These are phyloP conservation scores for Pungitius pungitius DNA, from an alignment of 2,113 vertebrate species.

Conservation along the genomic window DNA sequence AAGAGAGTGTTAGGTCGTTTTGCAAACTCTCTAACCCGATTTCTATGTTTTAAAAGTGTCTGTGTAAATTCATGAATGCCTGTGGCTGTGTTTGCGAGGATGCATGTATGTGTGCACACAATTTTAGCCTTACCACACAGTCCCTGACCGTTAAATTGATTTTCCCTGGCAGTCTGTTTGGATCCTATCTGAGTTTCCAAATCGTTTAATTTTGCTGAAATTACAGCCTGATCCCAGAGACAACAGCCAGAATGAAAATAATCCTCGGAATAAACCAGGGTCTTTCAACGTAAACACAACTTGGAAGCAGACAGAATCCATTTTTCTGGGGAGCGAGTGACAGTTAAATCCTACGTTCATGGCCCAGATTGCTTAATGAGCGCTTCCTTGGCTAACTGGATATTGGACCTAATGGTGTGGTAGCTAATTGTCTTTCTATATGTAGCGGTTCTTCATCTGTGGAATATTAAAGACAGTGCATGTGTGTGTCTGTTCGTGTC, in stretches of 20 bases:
- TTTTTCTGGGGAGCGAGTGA: conserved; percentile 21
- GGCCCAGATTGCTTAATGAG: conserved; percentile 26
- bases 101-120: not conserved
- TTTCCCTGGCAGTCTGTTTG: conserved; percentile 48
- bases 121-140: conserved; percentile 26
- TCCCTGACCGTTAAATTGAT: conserved; percentile 36
- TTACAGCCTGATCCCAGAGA: conserved; percentile 53
- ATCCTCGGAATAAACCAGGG: conserved; percentile 25
- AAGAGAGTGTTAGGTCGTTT: not conserved
- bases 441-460: conserved; percentile 46
- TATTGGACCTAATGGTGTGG: conserved; percentile 43
- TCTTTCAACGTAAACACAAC: conserved; percentile 18
- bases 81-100: not conserved
- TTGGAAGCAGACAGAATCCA: conserved; percentile 27
- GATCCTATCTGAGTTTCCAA: conserved; percentile 65
- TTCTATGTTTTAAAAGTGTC: not conserved
- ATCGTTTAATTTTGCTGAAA: conserved; percentile 54
- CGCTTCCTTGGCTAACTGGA: conserved; percentile 38
- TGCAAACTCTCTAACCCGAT: not conserved
- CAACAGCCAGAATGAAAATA: conserved; percentile 49
- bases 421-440: conserved; percentile 56
- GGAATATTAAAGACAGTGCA: conserved; percentile 46
- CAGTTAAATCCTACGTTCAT: conserved; percentile 25
- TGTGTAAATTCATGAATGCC: not conserved
- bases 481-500: conserved; percentile 13